Base-by-base conservation (phyloP, 1,140 invertebrate species). In the Tenebrio molitor region DNA sequence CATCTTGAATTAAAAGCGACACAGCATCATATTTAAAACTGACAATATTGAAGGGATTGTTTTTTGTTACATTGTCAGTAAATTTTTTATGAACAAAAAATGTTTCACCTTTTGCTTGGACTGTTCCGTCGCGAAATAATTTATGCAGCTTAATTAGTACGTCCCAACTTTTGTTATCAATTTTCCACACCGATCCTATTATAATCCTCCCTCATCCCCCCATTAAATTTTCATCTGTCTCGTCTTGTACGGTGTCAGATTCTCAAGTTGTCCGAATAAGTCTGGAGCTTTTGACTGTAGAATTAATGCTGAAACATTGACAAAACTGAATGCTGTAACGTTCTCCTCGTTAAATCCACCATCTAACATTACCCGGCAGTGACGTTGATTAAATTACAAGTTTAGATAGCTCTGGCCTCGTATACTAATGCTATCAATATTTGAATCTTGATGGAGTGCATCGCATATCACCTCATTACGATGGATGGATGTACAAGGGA, bases 371-470 rank as follows among this genome's bases (percentile, higher is more conserved):
- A 39, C 36, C 7, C 6, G 12, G 10, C 29, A 5, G 36, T 12
- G 36, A 39, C 36, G 12, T 7, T n/a, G 36, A 39, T 39, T 39
- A 12, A 39, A 39, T 39, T 39, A 39, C 36, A 39, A 39, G 36
- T 39, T 39, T 39, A 39, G 36, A 39, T 39, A 12, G 36, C 6
- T 39, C 12, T n/a, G 2, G 36, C 36, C 25, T 8, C 12, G 36
- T 2, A n/a, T 7, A n/a, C n/a, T 39, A 39, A 39, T 8, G 36
- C 36, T 12, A 12, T 39, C 36, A 2, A 2, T 39, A 39, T 39
- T 39, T 39, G 2, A n/a, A 39, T 39, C 36, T 39, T 39, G 36
- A 39, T 39, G 36, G 12, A 39, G 36, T 39, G 36, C 36, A 39
- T 12, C 36, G 36, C 12, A 39, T 12, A 39, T 12, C 36, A n/a